Evolutionary conservation across 2,797 vertebrate genomes (phyloP).

Genomic region (Acanthornis magna): DNA sequence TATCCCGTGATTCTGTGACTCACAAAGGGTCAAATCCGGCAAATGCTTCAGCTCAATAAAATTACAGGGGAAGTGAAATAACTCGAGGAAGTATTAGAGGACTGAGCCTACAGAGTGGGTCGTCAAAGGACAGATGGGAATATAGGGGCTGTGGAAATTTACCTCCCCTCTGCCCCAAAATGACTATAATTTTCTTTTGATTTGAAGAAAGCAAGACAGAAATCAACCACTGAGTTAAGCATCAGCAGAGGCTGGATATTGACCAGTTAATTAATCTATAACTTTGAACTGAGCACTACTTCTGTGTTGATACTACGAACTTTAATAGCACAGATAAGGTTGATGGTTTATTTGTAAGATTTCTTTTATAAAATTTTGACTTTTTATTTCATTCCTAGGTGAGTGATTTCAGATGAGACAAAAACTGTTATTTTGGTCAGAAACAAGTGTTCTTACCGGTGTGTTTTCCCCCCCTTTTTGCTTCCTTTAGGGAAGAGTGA

Average conservation of each 20-base stretch:
- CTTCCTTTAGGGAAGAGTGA: neutral
- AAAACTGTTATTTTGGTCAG: neutral
- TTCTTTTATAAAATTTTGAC: neutral
- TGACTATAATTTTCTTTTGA: neutral
- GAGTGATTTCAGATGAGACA: neutral
- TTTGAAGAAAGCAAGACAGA: neutral
- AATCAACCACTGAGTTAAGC: neutral
- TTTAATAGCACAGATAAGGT: neutral
- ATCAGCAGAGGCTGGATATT: neutral
- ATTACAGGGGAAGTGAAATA: neutral
- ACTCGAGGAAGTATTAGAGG: neutral
- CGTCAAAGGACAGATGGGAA: neutral
- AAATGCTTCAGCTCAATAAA: neutral
- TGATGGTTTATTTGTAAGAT: neutral
- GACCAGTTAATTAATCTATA: neutral
- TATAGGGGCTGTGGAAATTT: neutral
- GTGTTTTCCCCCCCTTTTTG: rapidly evolving
- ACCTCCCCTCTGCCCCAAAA: neutral
- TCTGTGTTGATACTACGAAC: neutral
- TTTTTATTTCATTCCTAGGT: neutral
- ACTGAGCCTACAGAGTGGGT: neutral
- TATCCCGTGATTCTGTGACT: neutral
- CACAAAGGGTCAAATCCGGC: neutral
- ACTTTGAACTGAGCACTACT: neutral
- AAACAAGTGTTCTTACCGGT: neutral